Base-by-base conservation (phyloP, 2,797 vertebrate species). In the Mareca penelope region DNA sequence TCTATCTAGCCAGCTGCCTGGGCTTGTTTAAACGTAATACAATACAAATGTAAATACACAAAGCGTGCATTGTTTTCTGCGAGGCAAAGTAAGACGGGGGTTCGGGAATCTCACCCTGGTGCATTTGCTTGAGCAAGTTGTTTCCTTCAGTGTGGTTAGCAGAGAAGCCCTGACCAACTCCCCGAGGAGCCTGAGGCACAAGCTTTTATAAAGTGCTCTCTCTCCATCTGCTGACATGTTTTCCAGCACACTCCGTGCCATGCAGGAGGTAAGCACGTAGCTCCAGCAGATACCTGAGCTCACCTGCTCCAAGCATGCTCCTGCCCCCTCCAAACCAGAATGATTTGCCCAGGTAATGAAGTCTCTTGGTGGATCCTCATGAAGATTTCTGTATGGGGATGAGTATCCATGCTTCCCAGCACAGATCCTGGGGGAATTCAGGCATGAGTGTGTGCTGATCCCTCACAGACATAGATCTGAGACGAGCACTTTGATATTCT, bases 241-340 rank as follows among this genome's bases (percentile, higher is more conserved):
- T 88, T 88, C 44, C 57, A 37, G 85, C 15, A 8, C 48, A 46
- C 12, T 11, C 31, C 0, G 0, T 39, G 31, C 56, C 44, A 8
- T 3, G 14, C 55, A 21, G 53, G 26, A 53, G 26, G 17, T 22
- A n/a, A 79, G 53, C 48, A 39, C 2, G 0, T 33, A n/a, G 14
- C 11, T 7, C n/a, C 46, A 50, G 60, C 26, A 64, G 57, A 40
- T 44, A 29, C 19, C 33, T 31, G 22, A 1, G 0, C 37, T 15
- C 24, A 77, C 31, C 11, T 0, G 0, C 39, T 69, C 23, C 52
- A 48, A 24, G 8, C 56, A 9, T 44, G 21, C 48, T 82, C 33
- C 44, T 40, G 55, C 3, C 6, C 21, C 6, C 31, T 84, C 85
- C 31, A 24, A 77, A 31, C 9, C n/a, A 35, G 40, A 84, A 37